Conservation (phyloP, 2,888 invertebrate genomes). For the Epiblema foenella region DNA sequence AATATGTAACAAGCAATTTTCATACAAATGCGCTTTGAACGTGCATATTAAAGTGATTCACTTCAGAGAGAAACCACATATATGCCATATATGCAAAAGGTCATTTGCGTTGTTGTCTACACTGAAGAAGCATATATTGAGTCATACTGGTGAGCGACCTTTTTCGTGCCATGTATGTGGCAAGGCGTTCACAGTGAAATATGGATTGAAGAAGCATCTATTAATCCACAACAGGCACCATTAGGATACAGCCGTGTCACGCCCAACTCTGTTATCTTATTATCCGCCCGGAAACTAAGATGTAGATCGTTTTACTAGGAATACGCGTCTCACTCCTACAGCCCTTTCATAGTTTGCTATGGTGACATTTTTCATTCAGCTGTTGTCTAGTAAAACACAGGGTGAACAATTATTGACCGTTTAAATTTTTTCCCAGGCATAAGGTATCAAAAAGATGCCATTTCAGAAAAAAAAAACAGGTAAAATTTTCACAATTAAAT, state of each 20-base stretch:
- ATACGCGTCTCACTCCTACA: not conserved
- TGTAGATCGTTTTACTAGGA: not conserved
- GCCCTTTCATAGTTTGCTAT: no score
- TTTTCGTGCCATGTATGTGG: conserved; percentile 24
- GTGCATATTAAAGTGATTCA: conserved; percentile 26
- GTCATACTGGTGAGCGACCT: conserved; percentile 11
- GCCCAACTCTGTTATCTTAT: conserved; percentile 11
- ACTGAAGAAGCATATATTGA: conserved; percentile 18
- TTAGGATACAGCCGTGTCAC: not conserved
- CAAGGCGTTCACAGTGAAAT: conserved; percentile 24
- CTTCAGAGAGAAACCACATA: conserved; percentile 25
- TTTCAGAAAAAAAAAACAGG: no score
- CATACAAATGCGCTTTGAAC: conserved; percentile 30
- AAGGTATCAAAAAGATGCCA: no score
- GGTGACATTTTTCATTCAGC: no score
- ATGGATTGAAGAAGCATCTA: conserved; percentile 13
- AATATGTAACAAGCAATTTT: conserved; percentile 27
- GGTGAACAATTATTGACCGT: no score
- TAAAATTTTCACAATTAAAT: no score
- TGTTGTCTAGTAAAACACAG: no score
- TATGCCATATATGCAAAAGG: conserved; percentile 20
- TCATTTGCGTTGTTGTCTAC: conserved; percentile 25
- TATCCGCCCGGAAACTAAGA: not conserved
- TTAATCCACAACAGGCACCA: conserved; percentile 13
- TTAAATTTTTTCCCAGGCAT: no score